Conservation (phyloP, 2,888 invertebrate genomes). For the Sphaeridia pumilis region DNA sequence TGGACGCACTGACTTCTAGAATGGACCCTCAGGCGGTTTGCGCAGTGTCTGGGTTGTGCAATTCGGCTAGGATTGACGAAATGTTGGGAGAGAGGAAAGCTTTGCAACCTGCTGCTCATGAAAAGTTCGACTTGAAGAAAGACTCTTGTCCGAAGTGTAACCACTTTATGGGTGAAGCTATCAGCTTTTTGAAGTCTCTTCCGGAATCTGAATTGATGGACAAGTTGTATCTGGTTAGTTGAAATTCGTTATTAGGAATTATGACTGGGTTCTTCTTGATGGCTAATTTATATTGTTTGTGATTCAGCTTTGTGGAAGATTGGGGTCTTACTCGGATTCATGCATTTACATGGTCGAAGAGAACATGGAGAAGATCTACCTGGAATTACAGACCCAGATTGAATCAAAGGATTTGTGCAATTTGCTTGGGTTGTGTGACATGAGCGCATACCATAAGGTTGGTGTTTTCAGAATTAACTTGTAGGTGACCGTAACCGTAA, state of each 20-base stretch:
- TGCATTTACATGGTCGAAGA: conserved; percentile 62
- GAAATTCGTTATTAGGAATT: background rate
- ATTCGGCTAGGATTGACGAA: conserved; percentile 58
- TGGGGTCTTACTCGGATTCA: conserved; percentile 63
- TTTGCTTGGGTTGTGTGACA: conserved; percentile 61
- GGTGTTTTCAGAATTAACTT: background rate
- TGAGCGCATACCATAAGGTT: too few species aligned
- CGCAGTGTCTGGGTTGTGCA: conserved; percentile 75
- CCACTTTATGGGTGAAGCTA: conserved; percentile 30
- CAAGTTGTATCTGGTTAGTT: conserved; percentile 45
- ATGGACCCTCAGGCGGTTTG: conserved; percentile 86
- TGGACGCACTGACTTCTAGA: conserved; percentile 74
- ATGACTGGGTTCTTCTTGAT: background rate
- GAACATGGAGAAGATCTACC: conserved; percentile 60
- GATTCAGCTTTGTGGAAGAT: conserved; percentile 49
- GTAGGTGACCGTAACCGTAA: background rate
- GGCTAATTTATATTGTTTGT: too few species aligned
- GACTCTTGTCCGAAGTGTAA: conserved; percentile 37
- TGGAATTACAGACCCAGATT: conserved; percentile 48
- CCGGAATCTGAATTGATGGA: conserved; percentile 49
- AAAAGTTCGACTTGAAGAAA: conserved; percentile 16
- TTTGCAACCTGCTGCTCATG: conserved; percentile 7
- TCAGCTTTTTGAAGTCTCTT: conserved; percentile 46
- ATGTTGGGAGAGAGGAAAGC: conserved; percentile 47
- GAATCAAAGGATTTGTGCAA: conserved; percentile 58